phyloP scores from a whole-genome alignment of 1,140 invertebrate genomes.

The Lepidurus apus region DNA sequence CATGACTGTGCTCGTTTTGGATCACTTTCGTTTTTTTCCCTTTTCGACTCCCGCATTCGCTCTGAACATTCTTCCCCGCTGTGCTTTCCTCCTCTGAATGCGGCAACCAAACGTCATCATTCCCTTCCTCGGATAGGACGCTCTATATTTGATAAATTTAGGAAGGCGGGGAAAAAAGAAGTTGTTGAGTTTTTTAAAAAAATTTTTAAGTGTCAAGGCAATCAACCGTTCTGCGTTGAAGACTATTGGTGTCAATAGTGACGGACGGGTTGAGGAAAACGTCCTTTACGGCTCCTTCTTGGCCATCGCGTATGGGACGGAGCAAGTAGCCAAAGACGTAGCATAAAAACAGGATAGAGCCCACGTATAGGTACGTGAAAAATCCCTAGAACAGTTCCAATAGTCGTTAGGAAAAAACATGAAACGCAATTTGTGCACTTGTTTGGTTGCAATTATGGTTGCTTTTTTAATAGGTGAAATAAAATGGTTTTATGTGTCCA shows the following conservation, averaged over 20 bases:
- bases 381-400: conserved; percentile 64
- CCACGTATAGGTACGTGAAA: conserved; percentile 93
- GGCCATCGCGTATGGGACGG: conserved; percentile 60
- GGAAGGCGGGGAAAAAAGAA: too few relatives aligned
- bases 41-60: not conserved
- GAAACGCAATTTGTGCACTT: not conserved
- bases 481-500: too few relatives aligned
- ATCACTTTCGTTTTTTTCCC: conserved; percentile 75
- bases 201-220: not conserved
- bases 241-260: conserved; percentile 14
- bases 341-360: conserved; percentile 88
- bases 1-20: conserved; percentile 86
- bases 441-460: too few relatives aligned
- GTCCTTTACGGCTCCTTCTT: conserved; percentile 18
- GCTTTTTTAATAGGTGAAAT: too few relatives aligned
- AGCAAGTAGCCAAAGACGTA: conserved; percentile 96
- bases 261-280: not conserved
- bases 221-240: conserved; percentile 5
- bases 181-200: too few relatives aligned
- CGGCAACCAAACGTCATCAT: not conserved
- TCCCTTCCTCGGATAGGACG: not conserved
- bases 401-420: not conserved
- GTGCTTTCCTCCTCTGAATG: not conserved
- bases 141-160: not conserved
- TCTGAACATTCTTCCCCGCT: not conserved